phyloP scores from a whole-genome alignment of 2,797 vertebrate species.

The Mormyrops boulengeri region DNA sequence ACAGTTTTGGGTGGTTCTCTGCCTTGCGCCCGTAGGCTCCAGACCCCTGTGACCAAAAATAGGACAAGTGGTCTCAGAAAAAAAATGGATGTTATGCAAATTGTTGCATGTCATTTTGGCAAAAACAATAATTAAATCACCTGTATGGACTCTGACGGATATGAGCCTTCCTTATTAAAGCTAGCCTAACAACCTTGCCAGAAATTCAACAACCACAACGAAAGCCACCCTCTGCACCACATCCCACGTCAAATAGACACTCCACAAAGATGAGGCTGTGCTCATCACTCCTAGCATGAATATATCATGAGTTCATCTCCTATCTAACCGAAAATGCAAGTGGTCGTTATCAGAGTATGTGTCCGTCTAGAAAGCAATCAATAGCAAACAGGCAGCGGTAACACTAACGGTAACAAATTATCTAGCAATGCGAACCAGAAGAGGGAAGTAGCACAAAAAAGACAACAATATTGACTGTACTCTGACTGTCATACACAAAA shows the following conservation, averaged over 20 bases:
- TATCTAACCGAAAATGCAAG: neutral
- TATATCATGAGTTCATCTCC: neutral
- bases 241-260: neutral
- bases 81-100: neutral
- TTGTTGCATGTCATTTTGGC: neutral
- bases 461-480: neutral
- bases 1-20: neutral
- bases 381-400: neutral
- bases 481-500: neutral
- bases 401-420: neutral
- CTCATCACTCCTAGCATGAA: neutral
- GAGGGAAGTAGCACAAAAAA: neutral
- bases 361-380: neutral
- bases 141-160: neutral
- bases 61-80: neutral
- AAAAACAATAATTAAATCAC: neutral
- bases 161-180: neutral
- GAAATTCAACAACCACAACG: neutral
- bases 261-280: neutral
- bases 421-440: neutral
- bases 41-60: neutral
- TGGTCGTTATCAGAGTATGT: neutral
- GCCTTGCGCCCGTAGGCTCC: neutral
- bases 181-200: neutral
- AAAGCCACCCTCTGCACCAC: neutral